Evolutionary conservation across 1,140 invertebrate genomes (phyloP).

Genomic region (Papilio machaon): DNA sequence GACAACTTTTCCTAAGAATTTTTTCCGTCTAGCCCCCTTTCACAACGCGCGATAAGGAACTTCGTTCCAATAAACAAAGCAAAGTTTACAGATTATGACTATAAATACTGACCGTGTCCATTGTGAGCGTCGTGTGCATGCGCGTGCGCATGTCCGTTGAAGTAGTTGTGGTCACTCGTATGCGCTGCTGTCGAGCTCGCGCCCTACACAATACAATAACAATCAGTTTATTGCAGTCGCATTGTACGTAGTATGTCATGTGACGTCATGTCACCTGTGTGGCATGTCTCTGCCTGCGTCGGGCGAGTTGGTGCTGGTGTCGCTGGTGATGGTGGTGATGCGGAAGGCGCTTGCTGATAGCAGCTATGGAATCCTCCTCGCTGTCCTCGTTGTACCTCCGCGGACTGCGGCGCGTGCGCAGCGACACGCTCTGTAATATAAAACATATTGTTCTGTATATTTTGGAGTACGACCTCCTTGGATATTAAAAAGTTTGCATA

Average conservation of each 20-base stretch:
- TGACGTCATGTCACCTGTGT: slow-evolving; percentile 41
- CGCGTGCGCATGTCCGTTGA: slow-evolving; percentile 54
- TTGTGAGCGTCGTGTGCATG: slow-evolving; percentile 31
- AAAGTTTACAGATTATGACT: too few species aligned
- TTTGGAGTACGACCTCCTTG: background rate
- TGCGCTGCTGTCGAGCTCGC: slow-evolving; percentile 39
- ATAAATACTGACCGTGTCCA: slow-evolving; percentile 38
- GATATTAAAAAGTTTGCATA: background rate
- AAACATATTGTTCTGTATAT: background rate
- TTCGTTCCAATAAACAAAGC: too few species aligned
- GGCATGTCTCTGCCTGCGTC: slow-evolving; percentile 44
- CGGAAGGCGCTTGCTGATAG: slow-evolving; percentile 75
- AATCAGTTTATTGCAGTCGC: background rate
- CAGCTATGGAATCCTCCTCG: slow-evolving; percentile 83
- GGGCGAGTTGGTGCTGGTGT: slow-evolving; percentile 51
- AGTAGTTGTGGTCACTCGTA: slow-evolving; percentile 63
- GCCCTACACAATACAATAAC: slow-evolving; percentile 29
- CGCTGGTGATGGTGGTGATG: slow-evolving; percentile 55
- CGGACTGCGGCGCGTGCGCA: slow-evolving; percentile 75
- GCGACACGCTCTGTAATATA: slow-evolving; percentile 53
- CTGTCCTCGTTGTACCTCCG: slow-evolving; percentile 86
- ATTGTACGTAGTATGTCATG: too few species aligned
- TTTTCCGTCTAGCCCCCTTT: too few species aligned
- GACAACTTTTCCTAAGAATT: too few species aligned
- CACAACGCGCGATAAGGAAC: too few species aligned